Percentiles rank a stretch among this genome's conserved stretches.
Evolutionary conservation across 2,797 vertebrate species (phyloP).

Genomic region (Danio kyathit): DNA sequence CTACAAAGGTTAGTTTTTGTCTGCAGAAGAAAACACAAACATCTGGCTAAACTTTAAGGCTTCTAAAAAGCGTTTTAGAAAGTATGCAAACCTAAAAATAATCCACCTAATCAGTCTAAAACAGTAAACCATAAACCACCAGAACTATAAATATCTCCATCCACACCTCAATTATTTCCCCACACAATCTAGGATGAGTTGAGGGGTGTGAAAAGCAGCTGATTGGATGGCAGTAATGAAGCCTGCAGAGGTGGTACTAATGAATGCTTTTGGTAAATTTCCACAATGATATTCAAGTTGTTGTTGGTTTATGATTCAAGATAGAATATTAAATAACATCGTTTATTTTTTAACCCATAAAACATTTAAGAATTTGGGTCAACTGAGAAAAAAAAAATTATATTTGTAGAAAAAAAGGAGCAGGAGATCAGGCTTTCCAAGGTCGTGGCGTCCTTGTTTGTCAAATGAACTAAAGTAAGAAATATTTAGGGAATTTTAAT

Average conservation of each 20-base stretch:
- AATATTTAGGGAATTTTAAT: too few species aligned
- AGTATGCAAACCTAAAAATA: not conserved
- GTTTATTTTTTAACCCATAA: not conserved
- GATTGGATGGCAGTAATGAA: not conserved
- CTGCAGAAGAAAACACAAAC: not conserved
- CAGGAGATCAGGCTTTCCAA: too few species aligned
- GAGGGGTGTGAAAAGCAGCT: not conserved
- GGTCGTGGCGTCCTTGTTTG: too few species aligned
- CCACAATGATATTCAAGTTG: too few species aligned
- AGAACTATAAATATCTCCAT: slow-evolving; percentile 6
- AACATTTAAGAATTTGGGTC: not conserved
- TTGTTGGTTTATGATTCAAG: not conserved
- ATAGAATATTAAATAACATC: too few species aligned
- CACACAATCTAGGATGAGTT: not conserved
- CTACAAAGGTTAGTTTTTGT: not conserved
- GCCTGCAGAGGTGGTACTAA: too few species aligned
- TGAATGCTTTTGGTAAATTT: not conserved
- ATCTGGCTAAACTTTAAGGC: not conserved
- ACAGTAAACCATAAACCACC: not conserved
- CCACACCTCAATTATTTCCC: not conserved
- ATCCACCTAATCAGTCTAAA: not conserved
- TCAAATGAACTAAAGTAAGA: too few species aligned
- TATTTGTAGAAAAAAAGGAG: not conserved
- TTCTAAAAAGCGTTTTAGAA: not conserved
- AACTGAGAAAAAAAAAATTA: not conserved